A percentile compares a stretch with the other conserved stretches of the same genome.
These are phyloP conservation scores for Potamilus streckersoni DNA, from an alignment of 1,140 invertebrate species.

Conservation along the genomic window DNA sequence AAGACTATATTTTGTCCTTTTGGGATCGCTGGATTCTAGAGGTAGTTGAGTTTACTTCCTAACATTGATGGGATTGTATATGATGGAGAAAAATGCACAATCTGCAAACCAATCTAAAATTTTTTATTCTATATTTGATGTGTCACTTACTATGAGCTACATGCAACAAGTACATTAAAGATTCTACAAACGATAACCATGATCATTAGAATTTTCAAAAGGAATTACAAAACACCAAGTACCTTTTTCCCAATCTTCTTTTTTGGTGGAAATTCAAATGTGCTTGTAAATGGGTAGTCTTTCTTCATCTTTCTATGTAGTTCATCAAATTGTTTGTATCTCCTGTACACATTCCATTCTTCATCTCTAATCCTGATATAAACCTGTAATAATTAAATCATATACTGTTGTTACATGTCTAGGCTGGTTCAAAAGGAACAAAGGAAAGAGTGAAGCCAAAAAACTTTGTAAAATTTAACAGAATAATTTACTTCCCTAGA, in stretches of 20 bases:
- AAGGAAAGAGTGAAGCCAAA: too few relatives aligned
- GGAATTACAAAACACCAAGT: constrained; percentile 27
- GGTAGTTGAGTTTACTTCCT: too few relatives aligned
- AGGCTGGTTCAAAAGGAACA: too few relatives aligned
- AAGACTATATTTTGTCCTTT: too few relatives aligned
- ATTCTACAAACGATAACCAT: background rate
- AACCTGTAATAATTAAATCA: constrained; percentile 69
- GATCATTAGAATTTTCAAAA: background rate
- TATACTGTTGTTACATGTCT: too few relatives aligned
- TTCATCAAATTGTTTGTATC: constrained; percentile 90
- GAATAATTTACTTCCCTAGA: too few relatives aligned
- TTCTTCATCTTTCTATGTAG: constrained; percentile 86
- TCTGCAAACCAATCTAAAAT: background rate
- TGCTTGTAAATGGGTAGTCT: constrained; percentile 80
- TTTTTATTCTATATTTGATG: background rate
- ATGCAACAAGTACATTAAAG: background rate
- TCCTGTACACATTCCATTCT: constrained; percentile 93
- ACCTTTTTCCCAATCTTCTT: constrained; percentile 92
- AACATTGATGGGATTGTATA: too few relatives aligned
- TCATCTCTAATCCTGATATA: constrained; percentile 87
- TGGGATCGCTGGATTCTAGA: too few relatives aligned
- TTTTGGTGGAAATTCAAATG: constrained; percentile 93
- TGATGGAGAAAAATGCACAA: too few relatives aligned
- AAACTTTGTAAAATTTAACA: too few relatives aligned
- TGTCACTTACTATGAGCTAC: background rate